These are phyloP conservation scores for Vanacampus margaritifer DNA, from an alignment of 2,113 vertebrate species.

Conservation along the genomic window DNA sequence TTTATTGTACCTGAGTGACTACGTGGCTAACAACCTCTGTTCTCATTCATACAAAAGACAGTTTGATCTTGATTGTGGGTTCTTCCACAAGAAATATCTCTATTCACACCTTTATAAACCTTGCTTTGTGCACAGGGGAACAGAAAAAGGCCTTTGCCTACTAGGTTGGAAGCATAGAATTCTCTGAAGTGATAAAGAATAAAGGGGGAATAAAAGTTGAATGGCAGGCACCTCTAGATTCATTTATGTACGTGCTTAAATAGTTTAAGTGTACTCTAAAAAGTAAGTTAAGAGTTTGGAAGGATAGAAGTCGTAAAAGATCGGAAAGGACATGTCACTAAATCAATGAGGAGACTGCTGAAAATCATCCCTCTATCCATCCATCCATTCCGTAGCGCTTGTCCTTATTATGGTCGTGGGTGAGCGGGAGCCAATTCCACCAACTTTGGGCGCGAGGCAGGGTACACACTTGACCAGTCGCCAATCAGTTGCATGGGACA, in stretches of 20 bases:
- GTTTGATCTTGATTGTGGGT: neutral
- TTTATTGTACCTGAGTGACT: neutral
- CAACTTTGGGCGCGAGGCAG: no score
- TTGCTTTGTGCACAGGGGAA: neutral
- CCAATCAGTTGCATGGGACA: no score
- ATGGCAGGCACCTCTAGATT: neutral
- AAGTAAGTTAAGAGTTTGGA: neutral
- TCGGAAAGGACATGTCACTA: neutral
- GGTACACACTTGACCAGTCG: neutral
- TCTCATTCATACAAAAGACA: neutral
- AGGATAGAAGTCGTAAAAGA: neutral
- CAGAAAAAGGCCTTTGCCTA: neutral
- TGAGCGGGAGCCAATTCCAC: neutral
- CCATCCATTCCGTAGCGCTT: neutral
- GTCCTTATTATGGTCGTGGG: neutral
- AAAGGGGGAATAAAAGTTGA: neutral
- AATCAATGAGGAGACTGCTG: neutral
- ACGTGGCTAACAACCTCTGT: neutral
- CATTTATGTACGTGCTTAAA: neutral
- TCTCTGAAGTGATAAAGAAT: neutral
- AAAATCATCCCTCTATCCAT: neutral
- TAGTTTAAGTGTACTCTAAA: neutral
- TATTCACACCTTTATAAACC: neutral
- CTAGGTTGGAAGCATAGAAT: neutral
- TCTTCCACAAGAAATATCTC: neutral